phyloP scores from a whole-genome alignment of 2,888 invertebrate species.

The Merodon equestris region DNA sequence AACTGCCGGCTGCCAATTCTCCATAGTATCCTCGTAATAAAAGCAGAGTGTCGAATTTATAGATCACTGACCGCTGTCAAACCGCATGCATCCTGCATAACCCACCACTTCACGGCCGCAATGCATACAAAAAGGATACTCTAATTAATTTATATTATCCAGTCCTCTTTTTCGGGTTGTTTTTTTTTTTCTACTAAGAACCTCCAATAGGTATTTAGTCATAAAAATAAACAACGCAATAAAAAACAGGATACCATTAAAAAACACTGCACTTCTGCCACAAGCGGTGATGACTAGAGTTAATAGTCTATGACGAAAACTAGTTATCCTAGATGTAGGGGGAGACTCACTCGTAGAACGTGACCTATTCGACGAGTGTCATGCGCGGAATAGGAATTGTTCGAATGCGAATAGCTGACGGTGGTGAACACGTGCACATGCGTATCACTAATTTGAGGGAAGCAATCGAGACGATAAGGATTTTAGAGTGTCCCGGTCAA shows the following conservation, averaged over 20 bases:
- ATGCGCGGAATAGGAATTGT: slow-evolving; percentile 6
- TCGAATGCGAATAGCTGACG: slow-evolving; percentile 20
- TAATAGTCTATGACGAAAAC: slow-evolving; percentile 64
- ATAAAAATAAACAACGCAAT: slow-evolving; percentile 61
- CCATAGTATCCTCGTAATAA: slow-evolving; percentile 15
- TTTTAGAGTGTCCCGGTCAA: slow-evolving; percentile 38
- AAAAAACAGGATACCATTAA: slow-evolving; percentile 39
- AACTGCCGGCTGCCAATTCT: slow-evolving; percentile 32
- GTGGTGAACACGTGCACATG: slow-evolving; percentile 40
- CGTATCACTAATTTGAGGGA: slow-evolving; percentile 49
- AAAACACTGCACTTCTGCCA: slow-evolving; percentile 15
- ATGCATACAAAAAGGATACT: slow-evolving; percentile 48
- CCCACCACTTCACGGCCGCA: background rate
- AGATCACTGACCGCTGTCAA: slow-evolving; percentile 62
- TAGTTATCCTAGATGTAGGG: slow-evolving; percentile 48
- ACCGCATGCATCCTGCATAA: slow-evolving; percentile 53
- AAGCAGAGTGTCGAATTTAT: slow-evolving; percentile 53
- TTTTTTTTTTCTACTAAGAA: background rate
- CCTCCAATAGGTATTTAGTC: slow-evolving; percentile 29
- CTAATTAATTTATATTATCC: slow-evolving; percentile 61
- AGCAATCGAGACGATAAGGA: slow-evolving; percentile 50
- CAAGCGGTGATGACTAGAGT: slow-evolving; percentile 33
- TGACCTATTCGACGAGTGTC: slow-evolving; percentile 2
- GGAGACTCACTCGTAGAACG: slow-evolving; percentile 6
- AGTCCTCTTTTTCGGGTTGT: slow-evolving; percentile 29